These are phyloP conservation scores for Steromphala cineraria DNA, from an alignment of 2,888 invertebrate genomes.

Conservation along the genomic window DNA sequence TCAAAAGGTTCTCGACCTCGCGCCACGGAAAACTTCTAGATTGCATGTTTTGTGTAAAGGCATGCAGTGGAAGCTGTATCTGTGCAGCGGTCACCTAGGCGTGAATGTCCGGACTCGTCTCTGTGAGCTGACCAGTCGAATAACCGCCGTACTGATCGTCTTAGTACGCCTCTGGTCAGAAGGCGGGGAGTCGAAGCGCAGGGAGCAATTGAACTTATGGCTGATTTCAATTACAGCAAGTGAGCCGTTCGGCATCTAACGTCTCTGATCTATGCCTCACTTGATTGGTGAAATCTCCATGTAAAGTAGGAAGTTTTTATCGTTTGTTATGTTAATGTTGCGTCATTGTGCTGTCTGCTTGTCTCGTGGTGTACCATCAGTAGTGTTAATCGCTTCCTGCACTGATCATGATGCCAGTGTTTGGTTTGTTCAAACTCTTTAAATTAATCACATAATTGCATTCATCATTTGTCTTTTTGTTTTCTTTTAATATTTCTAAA, in stretches of 20 bases:
- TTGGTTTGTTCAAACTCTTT: too few relatives aligned
- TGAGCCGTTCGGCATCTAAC: not conserved
- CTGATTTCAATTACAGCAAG: not conserved
- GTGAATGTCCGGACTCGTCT: not conserved
- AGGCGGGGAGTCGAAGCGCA: too few relatives aligned
- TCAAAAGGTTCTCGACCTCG: not conserved
- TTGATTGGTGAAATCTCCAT: not conserved
- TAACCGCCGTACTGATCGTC: not conserved
- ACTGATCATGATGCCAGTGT: too few relatives aligned
- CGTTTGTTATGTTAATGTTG: too few relatives aligned
- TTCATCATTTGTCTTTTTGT: too few relatives aligned
- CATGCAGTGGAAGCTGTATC: not conserved
- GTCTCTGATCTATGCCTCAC: not conserved
- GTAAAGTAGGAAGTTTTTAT: not conserved
- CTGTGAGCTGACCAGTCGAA: not conserved
- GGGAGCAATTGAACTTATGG: not conserved
- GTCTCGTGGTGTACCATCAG: too few relatives aligned
- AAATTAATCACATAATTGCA: too few relatives aligned
- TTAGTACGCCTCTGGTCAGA: too few relatives aligned
- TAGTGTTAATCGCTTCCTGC: too few relatives aligned
- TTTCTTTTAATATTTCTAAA: too few relatives aligned
- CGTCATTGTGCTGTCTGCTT: too few relatives aligned
- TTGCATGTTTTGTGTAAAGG: not conserved
- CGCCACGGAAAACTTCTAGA: not conserved
- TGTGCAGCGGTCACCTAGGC: not conserved